phyloP scores from a whole-genome alignment of 2,888 invertebrate species.

The Drosophila anomalipes region DNA sequence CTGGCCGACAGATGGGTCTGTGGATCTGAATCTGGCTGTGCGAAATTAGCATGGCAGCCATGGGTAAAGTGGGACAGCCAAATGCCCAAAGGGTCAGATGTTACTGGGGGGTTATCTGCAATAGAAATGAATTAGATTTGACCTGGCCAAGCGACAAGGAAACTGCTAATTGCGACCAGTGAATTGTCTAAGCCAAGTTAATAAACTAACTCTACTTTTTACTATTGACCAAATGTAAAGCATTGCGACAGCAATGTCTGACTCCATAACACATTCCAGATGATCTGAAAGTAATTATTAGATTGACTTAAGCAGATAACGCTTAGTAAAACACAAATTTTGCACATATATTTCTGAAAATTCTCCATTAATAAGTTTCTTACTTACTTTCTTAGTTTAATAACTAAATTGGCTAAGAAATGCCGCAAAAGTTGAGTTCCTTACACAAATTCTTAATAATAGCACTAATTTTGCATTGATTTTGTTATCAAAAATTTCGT shows the following conservation, averaged over 20 bases:
- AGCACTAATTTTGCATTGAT: neutral
- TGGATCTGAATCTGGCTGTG: constrained; percentile 6
- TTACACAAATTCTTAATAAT: rapidly evolving
- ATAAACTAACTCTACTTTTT: neutral
- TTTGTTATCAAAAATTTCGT: neutral
- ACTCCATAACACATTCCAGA: neutral
- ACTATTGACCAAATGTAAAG: neutral
- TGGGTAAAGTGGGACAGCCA: constrained; percentile 35
- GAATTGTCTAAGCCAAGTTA: neutral
- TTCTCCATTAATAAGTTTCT: neutral
- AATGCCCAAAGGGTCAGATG: constrained; percentile 10
- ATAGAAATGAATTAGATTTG: constrained; percentile 22
- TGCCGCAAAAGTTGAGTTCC: neutral
- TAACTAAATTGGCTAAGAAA: neutral
- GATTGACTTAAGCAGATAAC: neutral
- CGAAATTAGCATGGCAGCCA: constrained; percentile 11
- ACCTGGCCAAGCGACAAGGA: constrained; percentile 7
- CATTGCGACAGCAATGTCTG: neutral
- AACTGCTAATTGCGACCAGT: neutral
- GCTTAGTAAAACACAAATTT: neutral
- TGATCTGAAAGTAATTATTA: neutral
- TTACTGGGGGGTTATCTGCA: constrained; percentile 23
- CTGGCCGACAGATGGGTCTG: neutral
- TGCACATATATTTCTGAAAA: neutral
- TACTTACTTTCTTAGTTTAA: neutral